Percentiles rank a stretch among this genome's conserved stretches.
Evolutionary conservation across 23 tunicate species (phyloP).

Genomic region (Trididemnum miniatum): DNA sequence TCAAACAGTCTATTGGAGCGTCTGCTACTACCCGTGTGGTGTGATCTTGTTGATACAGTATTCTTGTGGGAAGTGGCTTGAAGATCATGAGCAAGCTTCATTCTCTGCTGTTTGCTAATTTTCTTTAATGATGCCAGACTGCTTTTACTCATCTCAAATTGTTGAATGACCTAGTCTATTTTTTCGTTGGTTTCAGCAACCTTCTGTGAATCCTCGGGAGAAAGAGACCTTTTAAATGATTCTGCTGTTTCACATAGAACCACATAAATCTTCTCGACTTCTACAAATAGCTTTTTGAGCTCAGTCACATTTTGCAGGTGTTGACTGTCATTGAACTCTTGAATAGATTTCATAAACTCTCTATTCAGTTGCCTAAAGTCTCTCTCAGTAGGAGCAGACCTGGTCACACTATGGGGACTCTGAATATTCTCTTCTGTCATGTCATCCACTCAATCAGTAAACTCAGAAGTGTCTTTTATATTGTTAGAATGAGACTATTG

Average conservation of each 20-base stretch:
- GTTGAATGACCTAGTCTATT: background rate
- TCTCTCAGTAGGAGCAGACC: too few relatives aligned
- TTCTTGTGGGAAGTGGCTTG: too few relatives aligned
- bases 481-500: too few relatives aligned
- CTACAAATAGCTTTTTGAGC: background rate
- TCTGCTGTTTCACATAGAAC: background rate
- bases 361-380: background rate
- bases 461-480: too few relatives aligned
- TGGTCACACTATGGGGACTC: too few relatives aligned
- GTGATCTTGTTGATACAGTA: too few relatives aligned
- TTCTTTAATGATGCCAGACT: background rate
- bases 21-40: too few relatives aligned
- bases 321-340: background rate
- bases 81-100: too few relatives aligned
- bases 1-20: too few relatives aligned
- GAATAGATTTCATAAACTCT: background rate
- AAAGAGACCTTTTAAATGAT: background rate
- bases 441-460: too few relatives aligned
- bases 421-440: too few relatives aligned
- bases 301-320: background rate
- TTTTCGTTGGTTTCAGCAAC: background rate
- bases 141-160: background rate
- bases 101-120: background rate
- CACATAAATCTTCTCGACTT: background rate
- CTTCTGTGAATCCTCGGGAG: background rate